Evolutionary conservation across 2,888 invertebrate species (phyloP).

Genomic region (Sesia bembeciformis): DNA sequence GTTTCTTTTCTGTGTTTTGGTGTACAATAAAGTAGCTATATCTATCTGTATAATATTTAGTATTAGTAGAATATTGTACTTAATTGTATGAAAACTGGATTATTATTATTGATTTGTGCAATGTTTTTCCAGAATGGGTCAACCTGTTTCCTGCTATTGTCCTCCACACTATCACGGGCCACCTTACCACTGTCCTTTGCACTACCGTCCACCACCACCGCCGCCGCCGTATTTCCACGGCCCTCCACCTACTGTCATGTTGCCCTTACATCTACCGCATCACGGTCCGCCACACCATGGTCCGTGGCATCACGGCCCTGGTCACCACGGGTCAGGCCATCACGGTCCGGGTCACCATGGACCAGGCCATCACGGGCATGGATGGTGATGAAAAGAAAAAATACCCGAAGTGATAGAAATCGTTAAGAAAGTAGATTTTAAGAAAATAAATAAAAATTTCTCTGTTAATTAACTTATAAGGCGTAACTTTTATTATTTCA

Average conservation of each 20-base stretch:
- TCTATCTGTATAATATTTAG: too few species aligned
- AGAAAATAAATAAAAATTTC: too few species aligned
- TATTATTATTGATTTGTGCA: too few species aligned
- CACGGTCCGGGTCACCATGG: conserved; percentile 2
- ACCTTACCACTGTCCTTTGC: not conserved
- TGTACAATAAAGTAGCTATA: too few species aligned
- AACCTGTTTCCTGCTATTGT: not conserved
- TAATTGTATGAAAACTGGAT: too few species aligned
- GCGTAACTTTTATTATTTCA: too few species aligned
- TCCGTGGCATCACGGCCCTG: not conserved
- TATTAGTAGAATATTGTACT: too few species aligned
- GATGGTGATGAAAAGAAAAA: not conserved
- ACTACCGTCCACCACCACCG: not conserved
- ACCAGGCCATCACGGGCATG: conserved; percentile 1
- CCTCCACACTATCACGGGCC: not conserved
- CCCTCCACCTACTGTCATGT: not conserved
- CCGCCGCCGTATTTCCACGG: not conserved
- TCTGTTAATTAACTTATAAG: too few species aligned
- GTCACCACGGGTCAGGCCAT: conserved; percentile 1
- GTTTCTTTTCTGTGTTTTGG: too few species aligned
- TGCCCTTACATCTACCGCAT: not conserved
- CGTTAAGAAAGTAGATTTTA: too few species aligned
- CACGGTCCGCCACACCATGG: not conserved
- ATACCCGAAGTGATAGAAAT: too few species aligned
- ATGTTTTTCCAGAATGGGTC: not conserved